Conservation (phyloP, 2,113 vertebrate genomes). For the Hiodon alosoides region DNA sequence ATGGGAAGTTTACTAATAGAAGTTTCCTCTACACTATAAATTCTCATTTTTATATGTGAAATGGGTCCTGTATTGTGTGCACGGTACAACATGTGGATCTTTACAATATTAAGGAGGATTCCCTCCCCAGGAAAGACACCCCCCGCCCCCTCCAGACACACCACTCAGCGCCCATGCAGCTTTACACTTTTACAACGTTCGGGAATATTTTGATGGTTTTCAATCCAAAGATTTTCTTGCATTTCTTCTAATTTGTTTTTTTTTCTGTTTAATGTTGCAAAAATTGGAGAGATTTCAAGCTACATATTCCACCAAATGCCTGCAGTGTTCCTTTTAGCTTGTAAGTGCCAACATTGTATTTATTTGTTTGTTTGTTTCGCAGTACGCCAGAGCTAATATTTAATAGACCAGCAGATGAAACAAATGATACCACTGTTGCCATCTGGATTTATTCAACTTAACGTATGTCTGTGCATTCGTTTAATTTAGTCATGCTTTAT, state of each 20-base stretch:
- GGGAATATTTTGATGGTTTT: not conserved
- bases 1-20: conserved; percentile 5
- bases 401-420: no score
- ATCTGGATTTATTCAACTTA: no score
- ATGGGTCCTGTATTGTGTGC: not conserved
- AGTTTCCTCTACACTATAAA: not conserved
- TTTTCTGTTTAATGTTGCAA: conserved; percentile 6
- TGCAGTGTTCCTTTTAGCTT: not conserved
- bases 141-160: not conserved
- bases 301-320: not conserved
- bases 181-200: conserved; percentile 5
- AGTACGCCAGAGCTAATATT: no score
- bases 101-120: conserved; percentile 5
- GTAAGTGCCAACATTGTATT: conserved; percentile 1
- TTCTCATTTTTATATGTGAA: conserved; percentile 2
- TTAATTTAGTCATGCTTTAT: no score
- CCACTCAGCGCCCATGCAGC: not conserved
- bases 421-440: no score
- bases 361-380: not conserved
- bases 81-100: not conserved
- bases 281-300: conserved; percentile 7
- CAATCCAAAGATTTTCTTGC: not conserved
- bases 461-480: no score
- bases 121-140: not conserved
- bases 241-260: conserved; percentile 4